phyloP scores from a whole-genome alignment of 2,888 invertebrate species.

The Baccha elongata region DNA sequence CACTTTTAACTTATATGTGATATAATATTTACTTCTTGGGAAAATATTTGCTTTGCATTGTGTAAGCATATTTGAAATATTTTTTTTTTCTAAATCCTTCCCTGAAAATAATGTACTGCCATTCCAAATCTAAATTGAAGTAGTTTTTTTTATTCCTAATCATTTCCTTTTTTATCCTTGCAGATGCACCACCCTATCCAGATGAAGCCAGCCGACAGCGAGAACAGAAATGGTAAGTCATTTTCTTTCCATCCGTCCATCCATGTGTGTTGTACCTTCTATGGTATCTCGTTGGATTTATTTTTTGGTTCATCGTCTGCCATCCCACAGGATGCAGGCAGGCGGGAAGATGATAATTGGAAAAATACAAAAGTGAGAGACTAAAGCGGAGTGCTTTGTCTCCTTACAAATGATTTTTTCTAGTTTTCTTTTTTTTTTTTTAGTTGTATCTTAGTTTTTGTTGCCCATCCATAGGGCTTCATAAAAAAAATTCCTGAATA shows the following conservation, averaged over 20 bases:
- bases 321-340: conserved; percentile 56
- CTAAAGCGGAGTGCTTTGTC: conserved; percentile 69
- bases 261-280: conserved; percentile 8
- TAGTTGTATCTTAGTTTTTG: neutral
- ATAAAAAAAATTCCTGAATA: conserved; percentile 5
- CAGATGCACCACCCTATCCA: conserved; percentile 99
- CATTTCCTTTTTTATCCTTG: conserved; percentile 82
- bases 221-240: conserved; percentile 98
- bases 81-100: conserved; percentile 10
- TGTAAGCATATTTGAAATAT: too few relatives aligned
- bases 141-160: conserved; percentile 66
- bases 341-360: conserved; percentile 66
- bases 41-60: too few relatives aligned
- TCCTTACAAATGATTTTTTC: conserved; percentile 62
- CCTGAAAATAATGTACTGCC: conserved; percentile 42
- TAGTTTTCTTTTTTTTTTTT: neutral
- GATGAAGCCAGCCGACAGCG: conserved; percentile 99
- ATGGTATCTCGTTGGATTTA: conserved; percentile 43
- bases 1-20: too few relatives aligned
- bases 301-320: conserved; percentile 60
- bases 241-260: conserved; percentile 54
- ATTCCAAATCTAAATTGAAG: conserved; percentile 54
- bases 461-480: conserved; percentile 12
- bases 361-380: conserved; percentile 73
- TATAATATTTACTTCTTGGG: too few relatives aligned